Conservation (phyloP, 2,888 invertebrate species). For the Drosophila pegasa region DNA sequence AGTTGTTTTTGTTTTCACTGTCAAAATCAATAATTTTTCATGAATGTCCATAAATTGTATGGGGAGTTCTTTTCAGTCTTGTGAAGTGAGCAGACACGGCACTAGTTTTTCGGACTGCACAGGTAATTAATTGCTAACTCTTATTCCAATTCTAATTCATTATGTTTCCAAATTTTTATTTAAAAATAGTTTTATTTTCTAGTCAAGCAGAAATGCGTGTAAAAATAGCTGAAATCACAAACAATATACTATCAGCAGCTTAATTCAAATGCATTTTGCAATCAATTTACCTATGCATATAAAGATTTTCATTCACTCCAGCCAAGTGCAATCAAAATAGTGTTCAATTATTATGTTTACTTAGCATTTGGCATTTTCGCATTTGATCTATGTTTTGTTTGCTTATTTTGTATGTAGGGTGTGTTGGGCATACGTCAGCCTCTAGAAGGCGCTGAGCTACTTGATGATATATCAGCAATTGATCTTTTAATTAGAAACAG, state of each 20-base stretch:
- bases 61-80: constrained; percentile 31
- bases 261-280: constrained; percentile 5
- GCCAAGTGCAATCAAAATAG: constrained; percentile 25
- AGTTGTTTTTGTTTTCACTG: constrained; percentile 2
- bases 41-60: background rate
- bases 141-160: background rate
- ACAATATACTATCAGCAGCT: background rate
- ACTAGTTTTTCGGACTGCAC: background rate
- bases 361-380: constrained; percentile 7
- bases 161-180: background rate
- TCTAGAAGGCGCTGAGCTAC: background rate
- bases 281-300: constrained; percentile 20
- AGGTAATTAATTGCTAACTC: constrained; percentile 16
- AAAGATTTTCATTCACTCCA: constrained; percentile 7
- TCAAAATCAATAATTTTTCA: constrained; percentile 48
- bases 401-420: constrained; percentile 8
- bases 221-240: background rate
- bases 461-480: background rate
- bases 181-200: background rate
- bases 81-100: constrained; percentile 9
- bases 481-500: background rate
- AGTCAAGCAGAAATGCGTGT: background rate
- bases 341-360: constrained; percentile 21
- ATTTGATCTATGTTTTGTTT: constrained; percentile 10
- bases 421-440: background rate